phyloP scores from a whole-genome alignment of 1,140 invertebrate species.

The Dryas iulia region DNA sequence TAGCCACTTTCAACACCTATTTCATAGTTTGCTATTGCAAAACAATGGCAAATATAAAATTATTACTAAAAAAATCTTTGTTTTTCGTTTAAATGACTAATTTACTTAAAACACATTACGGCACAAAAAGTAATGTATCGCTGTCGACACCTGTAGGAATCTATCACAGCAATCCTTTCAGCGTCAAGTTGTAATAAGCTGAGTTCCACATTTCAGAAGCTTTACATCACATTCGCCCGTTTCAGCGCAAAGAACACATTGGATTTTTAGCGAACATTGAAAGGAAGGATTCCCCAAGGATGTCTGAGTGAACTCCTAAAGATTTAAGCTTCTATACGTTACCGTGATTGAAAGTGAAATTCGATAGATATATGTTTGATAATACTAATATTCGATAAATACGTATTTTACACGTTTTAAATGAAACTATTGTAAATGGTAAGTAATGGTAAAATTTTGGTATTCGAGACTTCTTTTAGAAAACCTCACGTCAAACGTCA shows the following conservation, averaged over 20 bases:
- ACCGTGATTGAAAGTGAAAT: conserved; percentile 25
- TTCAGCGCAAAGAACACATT: conserved; percentile 41
- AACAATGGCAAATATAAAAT: too few relatives aligned
- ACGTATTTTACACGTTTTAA: too few relatives aligned
- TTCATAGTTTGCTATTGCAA: too few relatives aligned
- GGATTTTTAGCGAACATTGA: conserved; percentile 51
- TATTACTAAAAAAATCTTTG: too few relatives aligned
- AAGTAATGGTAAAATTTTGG: too few relatives aligned
- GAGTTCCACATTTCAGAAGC: conserved; percentile 39
- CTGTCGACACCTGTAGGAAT: conserved; percentile 27
- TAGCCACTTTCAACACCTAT: too few relatives aligned
- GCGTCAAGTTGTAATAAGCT: conserved; percentile 37
- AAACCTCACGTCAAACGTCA: too few relatives aligned
- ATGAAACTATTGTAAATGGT: too few relatives aligned
- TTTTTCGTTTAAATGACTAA: too few relatives aligned
- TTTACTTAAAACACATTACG: background rate
- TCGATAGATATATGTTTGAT: background rate
- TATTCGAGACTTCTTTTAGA: too few relatives aligned
- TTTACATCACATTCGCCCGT: conserved; percentile 36
- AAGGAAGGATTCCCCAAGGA: conserved; percentile 54
- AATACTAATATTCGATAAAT: background rate
- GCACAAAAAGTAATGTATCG: background rate
- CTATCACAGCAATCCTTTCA: conserved; percentile 37
- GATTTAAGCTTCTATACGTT: conserved; percentile 49
- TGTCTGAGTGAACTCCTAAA: conserved; percentile 42